These are phyloP conservation scores for Acipenser transmontanus DNA, from an alignment of 2,797 vertebrate species.

Conservation along the genomic window DNA sequence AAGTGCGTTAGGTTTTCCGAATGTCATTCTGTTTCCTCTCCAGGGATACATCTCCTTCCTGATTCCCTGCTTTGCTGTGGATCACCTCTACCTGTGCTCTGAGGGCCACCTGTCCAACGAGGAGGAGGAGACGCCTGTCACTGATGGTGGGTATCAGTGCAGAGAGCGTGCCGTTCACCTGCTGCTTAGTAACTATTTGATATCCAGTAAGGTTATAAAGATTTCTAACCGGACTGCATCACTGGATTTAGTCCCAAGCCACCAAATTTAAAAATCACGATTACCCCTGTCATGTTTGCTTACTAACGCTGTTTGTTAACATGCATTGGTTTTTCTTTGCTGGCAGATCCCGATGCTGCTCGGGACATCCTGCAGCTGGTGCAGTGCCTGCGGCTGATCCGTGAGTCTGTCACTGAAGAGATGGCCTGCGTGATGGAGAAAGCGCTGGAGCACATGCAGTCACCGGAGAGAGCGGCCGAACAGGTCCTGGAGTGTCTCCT, in stretches of 20 bases:
- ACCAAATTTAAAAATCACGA: background rate
- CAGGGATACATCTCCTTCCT: constrained; percentile 86
- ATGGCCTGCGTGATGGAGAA: constrained; percentile 85
- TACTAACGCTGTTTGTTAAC: too few relatives aligned
- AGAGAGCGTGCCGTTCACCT: too few relatives aligned
- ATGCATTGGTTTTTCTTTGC: background rate
- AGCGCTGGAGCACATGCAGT: constrained; percentile 76
- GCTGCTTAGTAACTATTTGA: background rate
- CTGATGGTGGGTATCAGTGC: constrained; percentile 64
- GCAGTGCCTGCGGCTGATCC: constrained; percentile 80
- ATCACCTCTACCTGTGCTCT: constrained; percentile 85
- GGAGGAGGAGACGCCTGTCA: constrained; percentile 69
- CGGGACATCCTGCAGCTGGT: constrained; percentile 81
- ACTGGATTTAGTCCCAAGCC: too few relatives aligned
- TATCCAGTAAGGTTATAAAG: background rate
- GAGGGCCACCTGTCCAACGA: constrained; percentile 75
- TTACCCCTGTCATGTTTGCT: too few relatives aligned
- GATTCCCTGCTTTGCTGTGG: constrained; percentile 80
- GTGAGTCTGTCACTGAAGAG: constrained; percentile 71
- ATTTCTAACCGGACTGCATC: too few relatives aligned
- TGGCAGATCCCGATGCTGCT: constrained; percentile 71
- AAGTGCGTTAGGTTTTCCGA: too few relatives aligned
- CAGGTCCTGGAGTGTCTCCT: constrained; percentile 81
- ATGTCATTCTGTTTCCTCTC: background rate
- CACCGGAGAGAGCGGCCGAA: constrained; percentile 82